Conservation (phyloP, 2,888 invertebrate genomes). For the Phrixothrix hirtus region DNA sequence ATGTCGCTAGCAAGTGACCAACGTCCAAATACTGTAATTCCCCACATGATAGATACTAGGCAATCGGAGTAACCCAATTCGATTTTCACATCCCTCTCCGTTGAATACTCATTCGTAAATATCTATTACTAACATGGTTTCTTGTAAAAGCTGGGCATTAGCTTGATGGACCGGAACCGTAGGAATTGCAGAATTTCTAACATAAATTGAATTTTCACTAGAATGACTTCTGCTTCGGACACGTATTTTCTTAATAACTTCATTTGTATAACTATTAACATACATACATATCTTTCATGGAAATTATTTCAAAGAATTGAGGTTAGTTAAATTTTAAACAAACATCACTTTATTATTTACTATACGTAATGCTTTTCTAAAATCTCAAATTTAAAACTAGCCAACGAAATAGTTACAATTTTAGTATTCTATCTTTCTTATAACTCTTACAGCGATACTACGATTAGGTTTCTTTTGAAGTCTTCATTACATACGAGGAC, state of each 20-base stretch:
- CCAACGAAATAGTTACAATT: too few relatives aligned
- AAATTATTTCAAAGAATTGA: too few relatives aligned
- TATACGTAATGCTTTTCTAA: too few relatives aligned
- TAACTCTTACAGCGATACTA: too few relatives aligned
- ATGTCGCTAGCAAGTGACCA: constrained; percentile 55
- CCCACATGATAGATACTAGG: constrained; percentile 52
- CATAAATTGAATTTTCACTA: constrained; percentile 56
- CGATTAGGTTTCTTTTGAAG: too few relatives aligned
- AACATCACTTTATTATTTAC: too few relatives aligned
- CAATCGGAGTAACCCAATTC: constrained; percentile 32
- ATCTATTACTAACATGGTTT: constrained; percentile 19
- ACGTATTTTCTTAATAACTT: constrained; percentile 46
- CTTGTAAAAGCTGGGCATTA: constrained; percentile 46
- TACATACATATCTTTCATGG: too few relatives aligned
- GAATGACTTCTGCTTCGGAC: constrained; percentile 48
- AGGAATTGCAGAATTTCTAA: constrained; percentile 54
- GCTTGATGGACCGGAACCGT: constrained; percentile 53
- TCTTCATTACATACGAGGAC: too few relatives aligned
- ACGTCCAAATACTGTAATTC: constrained; percentile 53
- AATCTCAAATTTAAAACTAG: too few relatives aligned
- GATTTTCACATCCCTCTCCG: constrained; percentile 6
- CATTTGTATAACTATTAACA: constrained; percentile 8
- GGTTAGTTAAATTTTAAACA: too few relatives aligned
- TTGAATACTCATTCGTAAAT: constrained; percentile 23
- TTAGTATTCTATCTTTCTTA: too few relatives aligned